Evolutionary conservation across 2,888 invertebrate species (phyloP), one percentile per base, ranked within the genome.

Genomic region (Thera obeliscata): DNA sequence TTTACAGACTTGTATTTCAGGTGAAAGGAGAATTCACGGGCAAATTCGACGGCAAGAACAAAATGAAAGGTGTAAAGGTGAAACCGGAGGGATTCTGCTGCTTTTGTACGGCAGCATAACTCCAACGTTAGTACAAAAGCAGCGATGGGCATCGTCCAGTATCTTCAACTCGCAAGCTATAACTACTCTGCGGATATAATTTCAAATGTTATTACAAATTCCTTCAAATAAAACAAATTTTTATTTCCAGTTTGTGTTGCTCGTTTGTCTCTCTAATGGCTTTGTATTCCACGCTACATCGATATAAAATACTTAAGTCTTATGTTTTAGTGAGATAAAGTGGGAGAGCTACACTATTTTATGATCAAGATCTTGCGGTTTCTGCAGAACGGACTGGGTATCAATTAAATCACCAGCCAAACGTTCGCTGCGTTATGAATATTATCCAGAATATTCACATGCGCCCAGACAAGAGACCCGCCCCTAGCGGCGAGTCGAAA

Each of bases 371-470:
- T 72, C 56, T 65, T 64, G 67, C 58, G 64, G 67, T 52, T 65
- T 33, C 50, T 82, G 84, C 78, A 77, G 49, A 56, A 66, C 49
- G 63, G 64, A 78, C 75, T 73, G 79, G 79, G 86, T 84, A 91
- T 87, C 89, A 89, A 91, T 93, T 91, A 91, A 90, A 89, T 87
- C 85, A 79, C 78, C 79, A 77, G 80, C 81, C 76, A 82, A 83
- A 86, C 84, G 82, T 81, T 83, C 75, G 71, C 76, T 74, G 79
- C 78, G 80, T 84, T 89, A 89, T 91, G 88, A 92, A 91, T 92
- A 91, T 92, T 89, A 91, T 92, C 88, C 89, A 89, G 87, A 90
- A 90, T 89, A 90, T 90, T 87, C 87, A 87, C 87, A 83, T 84
- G 81, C 77, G 73, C 73, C 77, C 78, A 78, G 79, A 80, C 79